Base-by-base conservation (phyloP, 1,140 invertebrate species). In the Magallana ariakensis region DNA sequence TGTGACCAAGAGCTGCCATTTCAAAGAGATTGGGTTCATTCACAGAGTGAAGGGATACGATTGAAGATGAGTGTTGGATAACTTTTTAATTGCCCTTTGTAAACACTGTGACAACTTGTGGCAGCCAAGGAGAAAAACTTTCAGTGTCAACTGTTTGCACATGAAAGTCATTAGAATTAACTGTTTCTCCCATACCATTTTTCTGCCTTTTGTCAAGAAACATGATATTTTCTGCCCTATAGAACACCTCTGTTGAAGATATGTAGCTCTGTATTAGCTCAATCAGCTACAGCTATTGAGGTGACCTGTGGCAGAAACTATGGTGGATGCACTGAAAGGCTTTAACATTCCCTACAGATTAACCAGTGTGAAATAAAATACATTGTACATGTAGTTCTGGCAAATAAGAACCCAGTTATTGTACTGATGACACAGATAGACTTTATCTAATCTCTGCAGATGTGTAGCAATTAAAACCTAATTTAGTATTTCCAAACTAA, bases 401-500 rank as follows among this genome's bases (percentile, higher is more conserved):
- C 66, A 75, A 75, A 75, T 75, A 75, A 75, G 22, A 75, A 75
- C 66, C 22, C 22, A 75, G 26, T 75, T 26, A 75, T 75, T 75
- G 66, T 75, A 75, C 66, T 75, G 66, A 75, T 75, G 66, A 75
- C 66, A 75, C 19, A 33, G 66, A 75, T 26, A 26, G 66, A 33
- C 66, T 75, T 10, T 75, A 75, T 75, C 66, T 75, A 75, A 75
- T 75, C 66, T 75, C 22, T 26, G 66, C 66, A 75, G 66, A 75
- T 75, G 66, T 75, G 66, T 75, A 75, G 66, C 66, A 75, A 75
- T 75, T 75, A 75, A 75, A 75, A 10, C 66, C 66, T 75, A 75
- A 75, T 75, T 75, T 26, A 13, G 19, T 75, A 75, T 75, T 75
- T 75, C 66, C 33, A 26, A 75, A 75, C 22, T 75, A 75, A 75